phyloP scores from a whole-genome alignment of 2,888 invertebrate genomes.

The Drosophila quinaria region DNA sequence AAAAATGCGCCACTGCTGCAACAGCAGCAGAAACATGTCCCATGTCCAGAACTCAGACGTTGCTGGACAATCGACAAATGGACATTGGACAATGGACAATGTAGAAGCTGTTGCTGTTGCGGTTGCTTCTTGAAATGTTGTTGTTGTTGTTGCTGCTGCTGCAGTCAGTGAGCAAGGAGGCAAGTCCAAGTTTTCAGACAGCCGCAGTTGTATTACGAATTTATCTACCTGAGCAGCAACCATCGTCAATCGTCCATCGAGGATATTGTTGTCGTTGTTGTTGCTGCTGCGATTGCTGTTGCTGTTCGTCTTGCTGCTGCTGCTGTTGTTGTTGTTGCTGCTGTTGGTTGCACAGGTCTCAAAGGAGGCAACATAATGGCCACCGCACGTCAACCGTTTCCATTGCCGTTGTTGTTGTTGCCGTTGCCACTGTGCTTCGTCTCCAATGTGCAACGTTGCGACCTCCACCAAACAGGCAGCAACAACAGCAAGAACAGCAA shows the following conservation, averaged over 20 bases:
- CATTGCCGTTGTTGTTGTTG: constrained; percentile 32
- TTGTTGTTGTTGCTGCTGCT: constrained; percentile 13
- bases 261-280: constrained; percentile 35
- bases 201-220: constrained; percentile 78
- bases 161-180: constrained; percentile 31
- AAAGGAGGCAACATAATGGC: constrained; percentile 79
- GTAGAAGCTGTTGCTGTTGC: constrained; percentile 48
- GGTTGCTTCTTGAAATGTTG: background rate
- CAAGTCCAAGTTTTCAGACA: constrained; percentile 55
- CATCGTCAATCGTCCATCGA: constrained; percentile 80
- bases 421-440: constrained; percentile 48
- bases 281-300: constrained; percentile 47
- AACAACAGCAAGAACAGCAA: constrained; percentile 2
- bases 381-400: constrained; percentile 73
- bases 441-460: constrained; percentile 46
- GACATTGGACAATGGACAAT: constrained; percentile 44
- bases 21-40: constrained; percentile 77
- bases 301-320: constrained; percentile 34
- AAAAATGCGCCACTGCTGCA: constrained; percentile 54
- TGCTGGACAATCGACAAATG: constrained; percentile 24
- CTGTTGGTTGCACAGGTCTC: constrained; percentile 56
- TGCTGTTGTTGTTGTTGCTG: constrained; percentile 35
- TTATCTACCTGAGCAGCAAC: constrained; percentile 82
- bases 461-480: constrained; percentile 42
- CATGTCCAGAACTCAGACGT: constrained; percentile 63